Evolutionary conservation across 2,888 invertebrate species (phyloP).

Genomic region (Amiota mariae): DNA sequence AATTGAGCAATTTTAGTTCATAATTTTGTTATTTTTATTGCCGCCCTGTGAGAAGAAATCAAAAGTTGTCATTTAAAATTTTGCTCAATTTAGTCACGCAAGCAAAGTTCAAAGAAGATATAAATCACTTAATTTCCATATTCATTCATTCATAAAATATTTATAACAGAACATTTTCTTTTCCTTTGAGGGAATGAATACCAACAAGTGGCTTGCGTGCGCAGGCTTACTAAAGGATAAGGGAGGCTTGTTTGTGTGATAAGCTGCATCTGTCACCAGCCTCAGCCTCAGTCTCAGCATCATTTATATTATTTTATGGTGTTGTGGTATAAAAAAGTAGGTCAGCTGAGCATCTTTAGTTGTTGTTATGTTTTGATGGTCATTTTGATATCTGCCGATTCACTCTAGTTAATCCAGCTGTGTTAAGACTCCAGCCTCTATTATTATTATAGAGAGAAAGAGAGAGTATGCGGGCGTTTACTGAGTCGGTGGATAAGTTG

Average conservation of each 20-base stretch:
- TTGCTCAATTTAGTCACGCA: constrained; percentile 19
- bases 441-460: no score
- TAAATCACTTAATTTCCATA: neutral
- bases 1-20: constrained; percentile 34
- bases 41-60: neutral
- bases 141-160: constrained; percentile 32
- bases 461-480: no score
- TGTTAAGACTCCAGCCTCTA: no score
- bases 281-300: constrained; percentile 15
- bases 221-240: constrained; percentile 42
- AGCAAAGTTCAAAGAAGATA: neutral
- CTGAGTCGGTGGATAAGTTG: no score
- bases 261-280: neutral
- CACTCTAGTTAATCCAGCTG: no score
- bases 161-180: neutral
- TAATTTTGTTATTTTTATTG: neutral
- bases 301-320: neutral
- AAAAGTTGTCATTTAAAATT: neutral
- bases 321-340: neutral
- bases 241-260: neutral
- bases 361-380: neutral
- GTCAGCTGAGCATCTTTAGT: neutral
- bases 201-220: constrained; percentile 70
- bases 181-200: neutral
- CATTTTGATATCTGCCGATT: neutral